Conservation (phyloP, 2,113 vertebrate species). For the Petrocephalus zakoni region DNA sequence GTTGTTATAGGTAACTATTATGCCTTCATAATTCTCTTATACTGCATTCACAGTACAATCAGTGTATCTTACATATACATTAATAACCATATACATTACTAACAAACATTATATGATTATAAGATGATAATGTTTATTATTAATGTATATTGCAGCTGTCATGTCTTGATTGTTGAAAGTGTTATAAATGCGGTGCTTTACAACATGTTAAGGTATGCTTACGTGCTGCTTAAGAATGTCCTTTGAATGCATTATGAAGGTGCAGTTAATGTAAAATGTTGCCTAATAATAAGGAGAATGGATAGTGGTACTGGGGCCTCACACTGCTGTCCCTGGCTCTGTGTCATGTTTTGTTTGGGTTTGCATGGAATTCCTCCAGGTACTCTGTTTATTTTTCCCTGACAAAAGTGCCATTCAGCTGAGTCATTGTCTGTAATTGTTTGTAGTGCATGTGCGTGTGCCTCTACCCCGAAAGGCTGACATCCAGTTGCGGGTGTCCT, state of each 20-base stretch:
- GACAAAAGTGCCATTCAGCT: background rate
- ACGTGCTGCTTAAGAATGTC: background rate
- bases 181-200: background rate
- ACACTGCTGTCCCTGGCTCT: background rate
- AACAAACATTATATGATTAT: background rate
- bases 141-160: background rate
- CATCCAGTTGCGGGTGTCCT: background rate
- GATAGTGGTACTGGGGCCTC: background rate
- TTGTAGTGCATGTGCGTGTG: background rate
- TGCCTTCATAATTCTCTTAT: background rate
- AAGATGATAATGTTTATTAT: background rate
- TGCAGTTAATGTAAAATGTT: background rate
- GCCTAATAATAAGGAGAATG: background rate
- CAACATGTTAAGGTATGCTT: background rate
- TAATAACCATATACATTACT: background rate
- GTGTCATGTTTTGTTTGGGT: background rate
- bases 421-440: background rate
- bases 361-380: background rate
- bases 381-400: background rate
- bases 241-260: background rate
- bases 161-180: background rate
- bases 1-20: too few species aligned
- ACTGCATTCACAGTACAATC: background rate
- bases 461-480: background rate
- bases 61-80: background rate